Conservation (phyloP, 2,797 vertebrate genomes). For the Chloroceryle inda region DNA sequence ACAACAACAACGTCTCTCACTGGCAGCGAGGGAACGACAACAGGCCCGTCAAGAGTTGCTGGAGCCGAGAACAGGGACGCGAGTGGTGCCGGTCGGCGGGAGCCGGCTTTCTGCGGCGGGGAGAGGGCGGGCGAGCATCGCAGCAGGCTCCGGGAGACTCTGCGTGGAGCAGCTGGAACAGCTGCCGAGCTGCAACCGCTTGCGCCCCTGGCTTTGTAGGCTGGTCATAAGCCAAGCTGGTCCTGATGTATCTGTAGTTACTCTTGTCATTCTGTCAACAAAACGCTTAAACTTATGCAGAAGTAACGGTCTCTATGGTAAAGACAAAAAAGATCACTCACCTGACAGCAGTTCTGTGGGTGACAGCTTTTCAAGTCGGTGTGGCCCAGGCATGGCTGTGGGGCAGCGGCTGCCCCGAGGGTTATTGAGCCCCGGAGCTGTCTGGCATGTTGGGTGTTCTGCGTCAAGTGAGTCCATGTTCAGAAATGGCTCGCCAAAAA, state of each 20-base stretch:
- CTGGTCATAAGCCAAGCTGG: too few relatives aligned
- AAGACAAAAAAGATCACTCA: rapidly evolving
- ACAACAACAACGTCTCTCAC: neutral
- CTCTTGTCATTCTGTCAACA: neutral
- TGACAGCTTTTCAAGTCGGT: rapidly evolving
- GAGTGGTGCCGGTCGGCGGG: neutral
- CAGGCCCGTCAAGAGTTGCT: neutral
- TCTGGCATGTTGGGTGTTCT: rapidly evolving
- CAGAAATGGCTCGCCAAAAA: neutral
- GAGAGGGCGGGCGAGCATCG: neutral
- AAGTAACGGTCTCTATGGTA: neutral
- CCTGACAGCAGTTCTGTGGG: neutral
- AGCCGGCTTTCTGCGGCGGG: neutral
- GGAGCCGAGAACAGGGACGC: neutral
- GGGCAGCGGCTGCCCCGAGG: neutral
- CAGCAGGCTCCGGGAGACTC: neutral
- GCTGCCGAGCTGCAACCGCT: neutral
- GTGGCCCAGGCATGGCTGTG: neutral
- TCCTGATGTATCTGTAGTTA: neutral
- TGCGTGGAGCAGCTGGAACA: neutral
- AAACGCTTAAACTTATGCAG: rapidly evolving
- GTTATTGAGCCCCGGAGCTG: rapidly evolving
- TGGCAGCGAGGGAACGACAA: neutral
- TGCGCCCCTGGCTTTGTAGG: too few relatives aligned
- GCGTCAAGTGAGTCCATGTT: neutral